Conservation (phyloP, 1,140 invertebrate species). For the Drosophila watanabei region DNA sequence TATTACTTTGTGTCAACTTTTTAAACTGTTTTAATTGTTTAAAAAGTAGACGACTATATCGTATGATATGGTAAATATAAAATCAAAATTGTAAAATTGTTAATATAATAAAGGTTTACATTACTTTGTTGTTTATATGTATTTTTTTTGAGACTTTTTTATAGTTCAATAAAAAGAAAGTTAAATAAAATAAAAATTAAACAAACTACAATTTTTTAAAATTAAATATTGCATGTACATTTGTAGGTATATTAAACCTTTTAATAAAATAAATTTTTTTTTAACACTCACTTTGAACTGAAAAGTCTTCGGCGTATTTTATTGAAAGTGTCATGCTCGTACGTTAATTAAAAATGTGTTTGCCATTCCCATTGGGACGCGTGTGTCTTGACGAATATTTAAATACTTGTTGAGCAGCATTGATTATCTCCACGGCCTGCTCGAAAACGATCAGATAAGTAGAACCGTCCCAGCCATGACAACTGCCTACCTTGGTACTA, state of each 20-base stretch:
- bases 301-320: neutral
- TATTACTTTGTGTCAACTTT: too few relatives aligned
- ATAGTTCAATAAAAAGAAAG: too few relatives aligned
- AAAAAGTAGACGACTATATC: too few relatives aligned
- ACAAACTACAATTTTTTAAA: too few relatives aligned
- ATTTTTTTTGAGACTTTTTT: too few relatives aligned
- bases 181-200: too few relatives aligned
- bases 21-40: too few relatives aligned
- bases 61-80: too few relatives aligned
- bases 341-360: neutral
- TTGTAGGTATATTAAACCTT: neutral
- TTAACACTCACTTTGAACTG: neutral
- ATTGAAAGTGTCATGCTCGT: neutral
- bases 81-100: too few relatives aligned
- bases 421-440: neutral
- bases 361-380: slow-evolving; percentile 24
- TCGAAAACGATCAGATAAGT: slow-evolving; percentile 16
- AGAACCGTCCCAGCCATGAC: slow-evolving; percentile 36
- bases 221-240: too few relatives aligned
- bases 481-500: slow-evolving; percentile 65
- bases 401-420: slow-evolving; percentile 60
- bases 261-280: neutral
- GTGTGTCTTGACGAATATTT: slow-evolving; percentile 36
- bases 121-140: too few relatives aligned
- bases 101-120: too few relatives aligned